A percentile compares a stretch with the other conserved stretches of the same genome.
Conservation (phyloP, 2,888 invertebrate species). For the Resseliella maxima region DNA sequence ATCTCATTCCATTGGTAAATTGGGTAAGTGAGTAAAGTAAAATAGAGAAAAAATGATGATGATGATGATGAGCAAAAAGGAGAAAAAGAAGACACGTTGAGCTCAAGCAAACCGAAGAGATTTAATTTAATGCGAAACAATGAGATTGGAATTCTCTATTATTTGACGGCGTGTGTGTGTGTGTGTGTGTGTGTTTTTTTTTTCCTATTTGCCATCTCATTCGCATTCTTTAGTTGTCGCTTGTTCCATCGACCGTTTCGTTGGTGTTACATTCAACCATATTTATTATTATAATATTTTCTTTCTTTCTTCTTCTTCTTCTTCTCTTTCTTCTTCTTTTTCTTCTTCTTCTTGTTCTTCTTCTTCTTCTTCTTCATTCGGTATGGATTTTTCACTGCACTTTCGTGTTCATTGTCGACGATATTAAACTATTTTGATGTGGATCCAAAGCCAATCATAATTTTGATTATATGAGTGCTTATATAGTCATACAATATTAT, state of each 20-base stretch:
- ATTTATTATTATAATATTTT: not conserved
- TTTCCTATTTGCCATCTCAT: slow-evolving; percentile 39
- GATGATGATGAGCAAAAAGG: not conserved
- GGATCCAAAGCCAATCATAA: not conserved
- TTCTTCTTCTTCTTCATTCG: not conserved
- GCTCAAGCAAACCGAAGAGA: slow-evolving; percentile 27
- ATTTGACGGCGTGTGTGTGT: not conserved
- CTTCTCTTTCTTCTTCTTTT: not conserved
- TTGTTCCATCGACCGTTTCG: not conserved
- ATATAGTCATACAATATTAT: too few species aligned
- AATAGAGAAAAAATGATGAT: not conserved
- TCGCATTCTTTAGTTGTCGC: not conserved
- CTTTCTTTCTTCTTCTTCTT: not conserved
- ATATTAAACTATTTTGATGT: not conserved
- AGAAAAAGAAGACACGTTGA: not conserved
- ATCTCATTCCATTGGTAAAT: not conserved
- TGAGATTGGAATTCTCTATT: slow-evolving; percentile 41
- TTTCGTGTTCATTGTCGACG: not conserved
- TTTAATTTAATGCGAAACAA: slow-evolving; percentile 53
- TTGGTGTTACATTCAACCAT: too few species aligned
- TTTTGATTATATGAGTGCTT: too few species aligned
- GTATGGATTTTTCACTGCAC: too few species aligned
- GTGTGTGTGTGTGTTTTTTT: too few species aligned
- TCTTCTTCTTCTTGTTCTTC: not conserved
- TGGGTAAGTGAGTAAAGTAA: not conserved